A percentile compares a stretch with the other conserved stretches of the same genome.
Evolutionary conservation across 2,888 invertebrate species (phyloP).

Genomic region (Salticus scenicus): DNA sequence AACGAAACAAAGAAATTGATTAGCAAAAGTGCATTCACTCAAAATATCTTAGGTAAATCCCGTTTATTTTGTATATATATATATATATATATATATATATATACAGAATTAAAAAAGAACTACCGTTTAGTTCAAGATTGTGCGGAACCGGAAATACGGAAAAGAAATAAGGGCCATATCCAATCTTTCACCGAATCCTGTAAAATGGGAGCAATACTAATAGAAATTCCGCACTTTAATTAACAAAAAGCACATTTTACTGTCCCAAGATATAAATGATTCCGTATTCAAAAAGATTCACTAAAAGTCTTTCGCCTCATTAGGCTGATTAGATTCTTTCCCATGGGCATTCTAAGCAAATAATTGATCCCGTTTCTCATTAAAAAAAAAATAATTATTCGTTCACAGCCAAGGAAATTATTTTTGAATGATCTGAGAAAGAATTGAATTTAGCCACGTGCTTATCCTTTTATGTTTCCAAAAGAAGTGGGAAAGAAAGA

Average conservation of each 20-base stretch:
- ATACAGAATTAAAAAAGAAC: too few species aligned
- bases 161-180: neutral
- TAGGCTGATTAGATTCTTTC: neutral
- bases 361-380: neutral
- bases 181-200: neutral
- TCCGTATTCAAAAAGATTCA: slow-evolving; percentile 22
- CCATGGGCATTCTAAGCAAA: neutral
- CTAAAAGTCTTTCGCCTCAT: neutral
- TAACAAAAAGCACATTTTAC: slow-evolving; percentile 62
- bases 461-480: too few species aligned
- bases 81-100: too few species aligned
- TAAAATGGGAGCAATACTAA: slow-evolving; percentile 8
- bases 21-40: too few species aligned
- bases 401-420: neutral
- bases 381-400: neutral
- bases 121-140: neutral
- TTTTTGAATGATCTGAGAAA: neutral
- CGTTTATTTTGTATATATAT: too few species aligned
- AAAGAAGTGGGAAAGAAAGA: too few species aligned
- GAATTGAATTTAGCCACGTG: neutral
- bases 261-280: slow-evolving; percentile 33
- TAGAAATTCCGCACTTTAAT: slow-evolving; percentile 58
- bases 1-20: too few species aligned
- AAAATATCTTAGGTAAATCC: too few species aligned
- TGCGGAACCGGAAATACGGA: neutral